Conservation (phyloP, 2,797 vertebrate genomes). For the Myoxocephalus aenaeus region DNA sequence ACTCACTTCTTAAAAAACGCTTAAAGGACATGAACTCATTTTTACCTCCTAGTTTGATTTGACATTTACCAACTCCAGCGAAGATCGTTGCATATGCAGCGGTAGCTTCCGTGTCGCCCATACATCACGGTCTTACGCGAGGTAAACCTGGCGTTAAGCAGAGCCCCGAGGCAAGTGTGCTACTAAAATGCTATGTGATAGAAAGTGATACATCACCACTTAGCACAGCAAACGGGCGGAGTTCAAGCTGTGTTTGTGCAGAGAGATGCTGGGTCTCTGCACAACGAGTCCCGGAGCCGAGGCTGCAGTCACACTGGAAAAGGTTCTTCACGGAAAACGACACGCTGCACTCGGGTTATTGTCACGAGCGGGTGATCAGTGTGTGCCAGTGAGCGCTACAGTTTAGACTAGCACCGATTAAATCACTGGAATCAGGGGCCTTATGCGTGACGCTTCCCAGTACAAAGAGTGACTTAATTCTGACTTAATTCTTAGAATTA, state of each 20-base stretch:
- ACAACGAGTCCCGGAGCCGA: constrained; percentile 62
- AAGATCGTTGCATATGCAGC: constrained; percentile 33
- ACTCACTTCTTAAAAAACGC: constrained; percentile 47
- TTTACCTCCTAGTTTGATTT: constrained; percentile 46
- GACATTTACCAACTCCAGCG: constrained; percentile 50
- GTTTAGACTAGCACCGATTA: neutral
- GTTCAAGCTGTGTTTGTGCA: constrained; percentile 2
- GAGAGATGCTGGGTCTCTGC: constrained; percentile 2
- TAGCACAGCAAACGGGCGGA: neutral
- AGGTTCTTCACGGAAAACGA: constrained; percentile 51
- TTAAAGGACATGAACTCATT: constrained; percentile 58
- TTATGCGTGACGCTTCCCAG: neutral
- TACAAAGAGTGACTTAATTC: neutral
- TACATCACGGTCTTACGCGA: constrained; percentile 27
- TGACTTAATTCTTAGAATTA: neutral
- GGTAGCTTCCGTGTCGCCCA: constrained; percentile 19
- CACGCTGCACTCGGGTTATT: too few species aligned
- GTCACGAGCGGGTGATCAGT: too few species aligned
- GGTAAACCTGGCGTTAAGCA: constrained; percentile 35
- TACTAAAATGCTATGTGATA: constrained; percentile 21
- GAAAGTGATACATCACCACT: constrained; percentile 2
- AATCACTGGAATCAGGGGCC: neutral
- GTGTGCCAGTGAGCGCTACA: neutral
- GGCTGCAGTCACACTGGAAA: constrained; percentile 29
- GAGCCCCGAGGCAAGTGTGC: constrained; percentile 26